Conservation (phyloP, 2,888 invertebrate genomes). For the Noctua comes region DNA sequence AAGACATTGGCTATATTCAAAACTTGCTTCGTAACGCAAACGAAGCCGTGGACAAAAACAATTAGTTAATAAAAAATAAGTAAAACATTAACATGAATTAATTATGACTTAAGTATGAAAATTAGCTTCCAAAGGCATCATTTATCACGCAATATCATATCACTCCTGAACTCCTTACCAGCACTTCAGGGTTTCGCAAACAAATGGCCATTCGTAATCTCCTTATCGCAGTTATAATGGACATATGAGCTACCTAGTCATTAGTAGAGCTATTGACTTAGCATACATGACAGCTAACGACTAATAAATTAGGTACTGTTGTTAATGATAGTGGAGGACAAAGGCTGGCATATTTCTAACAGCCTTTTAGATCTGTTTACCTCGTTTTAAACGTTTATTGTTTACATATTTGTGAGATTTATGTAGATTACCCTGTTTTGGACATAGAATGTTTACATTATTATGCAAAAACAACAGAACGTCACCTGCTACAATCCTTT, state of each 20-base stretch:
- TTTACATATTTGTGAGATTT: too few relatives aligned
- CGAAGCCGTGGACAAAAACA: background rate
- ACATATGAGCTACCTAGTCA: conserved; percentile 14
- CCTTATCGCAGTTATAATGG: conserved; percentile 21
- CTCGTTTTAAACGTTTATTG: too few relatives aligned
- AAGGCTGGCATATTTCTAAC: background rate
- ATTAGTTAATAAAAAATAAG: background rate
- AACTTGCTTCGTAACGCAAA: background rate
- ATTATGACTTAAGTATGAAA: background rate
- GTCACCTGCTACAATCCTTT: background rate
- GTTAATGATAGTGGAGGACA: background rate
- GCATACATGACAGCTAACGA: conserved; percentile 45
- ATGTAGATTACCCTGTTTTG: too few relatives aligned
- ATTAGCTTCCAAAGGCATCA: background rate
- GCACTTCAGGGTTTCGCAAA: background rate
- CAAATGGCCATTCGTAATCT: conserved; percentile 11
- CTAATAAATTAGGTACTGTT: conserved; percentile 22
- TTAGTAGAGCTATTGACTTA: conserved; percentile 34
- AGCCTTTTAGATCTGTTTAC: too few relatives aligned
- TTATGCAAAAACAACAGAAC: background rate
- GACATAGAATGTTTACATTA: too few relatives aligned
- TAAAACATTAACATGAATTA: background rate
- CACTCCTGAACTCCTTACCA: background rate
- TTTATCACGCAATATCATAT: background rate
- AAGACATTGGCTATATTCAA: background rate